Evolutionary conservation across 2,113 vertebrate species (phyloP).

Genomic region (Raja brachyura): DNA sequence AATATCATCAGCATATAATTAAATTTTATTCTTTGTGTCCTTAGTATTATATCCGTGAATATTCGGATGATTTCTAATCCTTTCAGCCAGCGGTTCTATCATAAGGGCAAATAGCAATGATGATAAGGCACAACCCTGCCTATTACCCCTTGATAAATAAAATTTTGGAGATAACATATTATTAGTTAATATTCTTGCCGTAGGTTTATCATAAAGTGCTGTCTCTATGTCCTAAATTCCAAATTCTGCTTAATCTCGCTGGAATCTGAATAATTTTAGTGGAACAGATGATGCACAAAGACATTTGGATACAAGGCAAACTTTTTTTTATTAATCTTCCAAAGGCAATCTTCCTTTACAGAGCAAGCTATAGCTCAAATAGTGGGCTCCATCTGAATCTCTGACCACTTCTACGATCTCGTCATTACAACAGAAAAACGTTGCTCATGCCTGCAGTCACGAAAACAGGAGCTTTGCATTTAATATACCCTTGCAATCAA

Average conservation of each 20-base stretch:
- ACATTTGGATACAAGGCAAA: constrained; percentile 24
- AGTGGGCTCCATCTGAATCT: neutral
- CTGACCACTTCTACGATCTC: neutral
- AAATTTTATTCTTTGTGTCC: no score
- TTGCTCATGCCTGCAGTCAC: neutral
- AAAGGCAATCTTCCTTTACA: neutral
- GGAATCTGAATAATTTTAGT: neutral
- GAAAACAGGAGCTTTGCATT: constrained; percentile 24
- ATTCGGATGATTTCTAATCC: no score
- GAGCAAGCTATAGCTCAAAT: neutral
- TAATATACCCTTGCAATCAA: constrained; percentile 2
- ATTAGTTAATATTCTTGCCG: no score
- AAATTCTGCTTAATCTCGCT: neutral
- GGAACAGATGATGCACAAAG: neutral
- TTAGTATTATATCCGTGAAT: no score
- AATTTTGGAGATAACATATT: no score
- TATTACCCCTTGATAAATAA: no score
- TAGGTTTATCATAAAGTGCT: no score
- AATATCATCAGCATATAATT: no score
- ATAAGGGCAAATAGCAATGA: no score
- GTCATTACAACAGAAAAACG: constrained; percentile 4
- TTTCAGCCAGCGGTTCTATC: no score
- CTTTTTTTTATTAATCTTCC: constrained; percentile 22
- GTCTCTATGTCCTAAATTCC: neutral
- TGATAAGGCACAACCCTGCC: no score